Percentiles rank a stretch among this genome's conserved stretches.
Evolutionary conservation across 1,140 invertebrate species (phyloP).

Genomic region (Drosophila parabipectinata): DNA sequence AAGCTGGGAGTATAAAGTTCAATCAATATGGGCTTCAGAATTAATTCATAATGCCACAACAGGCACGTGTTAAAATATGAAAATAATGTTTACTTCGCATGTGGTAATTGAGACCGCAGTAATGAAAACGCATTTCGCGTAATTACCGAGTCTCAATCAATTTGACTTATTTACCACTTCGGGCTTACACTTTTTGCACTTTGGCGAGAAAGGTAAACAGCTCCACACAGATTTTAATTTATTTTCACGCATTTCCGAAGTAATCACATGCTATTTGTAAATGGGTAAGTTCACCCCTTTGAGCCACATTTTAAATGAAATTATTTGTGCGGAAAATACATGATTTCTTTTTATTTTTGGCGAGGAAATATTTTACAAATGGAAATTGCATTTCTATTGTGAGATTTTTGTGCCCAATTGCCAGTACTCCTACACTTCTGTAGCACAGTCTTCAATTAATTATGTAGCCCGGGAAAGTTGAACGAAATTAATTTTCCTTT

Average conservation of each 20-base stretch:
- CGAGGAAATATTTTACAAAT: conserved; percentile 25
- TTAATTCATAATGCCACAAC: neutral
- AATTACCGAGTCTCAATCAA: conserved; percentile 40
- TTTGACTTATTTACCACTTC: conserved; percentile 44
- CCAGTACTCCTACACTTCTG: neutral
- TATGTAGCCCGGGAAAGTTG: conserved; percentile 47
- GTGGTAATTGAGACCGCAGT: conserved; percentile 21
- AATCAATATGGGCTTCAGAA: neutral
- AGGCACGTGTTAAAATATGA: conserved; percentile 8
- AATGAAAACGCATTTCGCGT: conserved; percentile 32
- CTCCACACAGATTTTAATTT: conserved; percentile 42
- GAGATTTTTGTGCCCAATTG: neutral
- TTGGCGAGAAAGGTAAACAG: conserved; percentile 27
- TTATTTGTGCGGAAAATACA: conserved; percentile 32
- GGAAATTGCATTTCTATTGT: conserved; percentile 37
- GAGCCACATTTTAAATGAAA: conserved; percentile 23
- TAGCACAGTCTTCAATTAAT: conserved; percentile 46
- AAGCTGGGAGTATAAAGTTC: too few relatives aligned
- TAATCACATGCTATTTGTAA: conserved; percentile 46
- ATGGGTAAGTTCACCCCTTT: conserved; percentile 16
- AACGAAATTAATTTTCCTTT: conserved; percentile 35
- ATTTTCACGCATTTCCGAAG: conserved; percentile 37
- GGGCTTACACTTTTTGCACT: neutral
- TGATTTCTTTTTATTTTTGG: neutral
- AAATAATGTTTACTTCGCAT: conserved; percentile 22